Evolutionary conservation across 2,797 vertebrate species (phyloP), one percentile per base, ranked within the genome.

Genomic region (Epinephelus malabaricus): DNA sequence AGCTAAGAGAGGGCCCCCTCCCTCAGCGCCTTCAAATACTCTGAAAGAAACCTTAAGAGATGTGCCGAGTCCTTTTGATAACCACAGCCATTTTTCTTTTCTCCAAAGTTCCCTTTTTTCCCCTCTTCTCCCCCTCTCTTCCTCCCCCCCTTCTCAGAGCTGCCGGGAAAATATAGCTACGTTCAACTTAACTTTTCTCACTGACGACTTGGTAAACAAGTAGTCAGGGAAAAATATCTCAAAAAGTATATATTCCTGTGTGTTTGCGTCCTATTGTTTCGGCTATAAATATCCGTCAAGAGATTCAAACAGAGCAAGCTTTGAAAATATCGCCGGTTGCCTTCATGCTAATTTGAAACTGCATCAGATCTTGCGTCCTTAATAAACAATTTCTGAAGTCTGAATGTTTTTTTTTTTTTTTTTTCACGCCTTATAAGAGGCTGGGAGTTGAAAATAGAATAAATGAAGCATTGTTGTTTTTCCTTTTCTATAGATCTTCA

Each of bases 391-490:
- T 92, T 92, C 88, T 90, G 89, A 92, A 93, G 91, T 86, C 88
- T 88, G 79, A 71, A 19, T 89, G 79, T 72, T 85, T 87, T 85
- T 84, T 84, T 71, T 58, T 58, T 69, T 38, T 23, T 23, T 59
- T 78, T 84, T 86, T 85, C 76, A 58, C 70, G 90, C 88, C 90
- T 93, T 94, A 91, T 93, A 92, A 91, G 85, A 91, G 88, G 78
- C 89, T 76, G 81, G 34, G 80, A 88, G 93, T 94, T 92, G 86
- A 94, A 95, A 96, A 95, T 95, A 95, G 94, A 95, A 95, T 95
- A 95, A 96, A 96, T 94, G 93, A 96, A 94, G 92, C 89, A 90
- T 95, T 95, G 95, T 95, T 94, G 91, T 94, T 94, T 92, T 92
- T 92, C 80, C 77, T 89, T 89, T 88, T 94, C 94, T 92, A 90